A percentile compares a stretch with the other conserved stretches of the same genome.
These are phyloP conservation scores for Copidosoma floridanum DNA, from an alignment of 1,140 invertebrate genomes.

Conservation along the genomic window DNA sequence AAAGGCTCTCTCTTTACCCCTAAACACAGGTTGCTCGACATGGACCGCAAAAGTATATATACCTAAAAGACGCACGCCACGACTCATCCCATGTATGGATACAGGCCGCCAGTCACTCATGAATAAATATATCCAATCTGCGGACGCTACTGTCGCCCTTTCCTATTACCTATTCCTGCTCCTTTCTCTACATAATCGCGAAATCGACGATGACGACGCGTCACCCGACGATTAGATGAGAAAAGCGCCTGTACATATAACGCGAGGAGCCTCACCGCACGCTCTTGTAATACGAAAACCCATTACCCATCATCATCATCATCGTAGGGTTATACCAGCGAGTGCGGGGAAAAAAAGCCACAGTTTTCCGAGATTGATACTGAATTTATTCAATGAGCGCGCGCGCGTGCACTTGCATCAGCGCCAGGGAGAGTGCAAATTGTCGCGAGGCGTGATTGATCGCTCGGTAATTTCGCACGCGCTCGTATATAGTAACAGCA, in stretches of 20 bases:
- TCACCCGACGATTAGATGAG: neutral
- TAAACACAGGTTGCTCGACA: neutral
- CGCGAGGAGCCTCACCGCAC: no score
- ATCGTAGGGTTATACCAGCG: no score
- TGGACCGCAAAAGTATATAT: constrained; percentile 21
- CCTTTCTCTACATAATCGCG: neutral
- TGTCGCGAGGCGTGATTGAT: constrained; percentile 22
- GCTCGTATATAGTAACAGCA: neutral
- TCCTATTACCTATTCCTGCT: neutral
- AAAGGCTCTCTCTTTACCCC: no score
- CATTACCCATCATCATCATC: no score
- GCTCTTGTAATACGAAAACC: no score
- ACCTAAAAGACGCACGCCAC: constrained; percentile 7
- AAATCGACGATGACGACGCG: constrained; percentile 15
- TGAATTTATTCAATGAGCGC: constrained; percentile 21
- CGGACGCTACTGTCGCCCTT: constrained; percentile 14
- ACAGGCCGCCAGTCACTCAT: constrained; percentile 6
- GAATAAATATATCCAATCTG: constrained; percentile 26
- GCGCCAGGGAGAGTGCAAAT: constrained; percentile 10
- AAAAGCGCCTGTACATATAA: neutral
- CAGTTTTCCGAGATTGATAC: constrained; percentile 24
- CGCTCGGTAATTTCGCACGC: constrained; percentile 3
- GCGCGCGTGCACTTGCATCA: neutral
- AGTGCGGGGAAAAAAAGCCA: neutral
- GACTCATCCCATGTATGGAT: neutral